These are phyloP conservation scores for Siderastrea radians DNA, from an alignment of 92 coral and sea anemone genomes.

Conservation along the genomic window DNA sequence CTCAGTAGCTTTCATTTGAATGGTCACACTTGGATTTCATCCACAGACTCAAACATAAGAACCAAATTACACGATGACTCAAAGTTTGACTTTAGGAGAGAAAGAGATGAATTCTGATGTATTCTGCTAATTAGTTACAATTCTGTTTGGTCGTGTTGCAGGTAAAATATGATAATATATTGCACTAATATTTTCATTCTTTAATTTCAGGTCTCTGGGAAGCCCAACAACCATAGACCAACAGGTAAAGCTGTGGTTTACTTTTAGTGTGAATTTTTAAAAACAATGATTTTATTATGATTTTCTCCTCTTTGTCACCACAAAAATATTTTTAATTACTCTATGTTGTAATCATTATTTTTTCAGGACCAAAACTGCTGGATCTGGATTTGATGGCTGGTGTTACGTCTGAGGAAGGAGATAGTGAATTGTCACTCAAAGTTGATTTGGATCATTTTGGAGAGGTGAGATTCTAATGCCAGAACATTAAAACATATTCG, in stretches of 20 bases:
- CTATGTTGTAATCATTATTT: background rate
- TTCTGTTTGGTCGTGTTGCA: no score
- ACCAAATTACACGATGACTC: no score
- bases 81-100: no score
- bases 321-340: no score
- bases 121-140: background rate
- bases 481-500: no score
- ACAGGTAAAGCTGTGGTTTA: constrained; percentile 15
- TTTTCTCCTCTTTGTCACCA: background rate
- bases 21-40: no score
- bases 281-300: background rate
- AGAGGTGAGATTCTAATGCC: constrained; percentile 53
- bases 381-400: constrained; percentile 77
- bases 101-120: no score
- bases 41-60: no score
- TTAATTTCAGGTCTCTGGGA: constrained; percentile 27
- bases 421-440: constrained; percentile 75
- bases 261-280: background rate
- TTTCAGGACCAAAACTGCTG: constrained; percentile 73
- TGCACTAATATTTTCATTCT: background rate
- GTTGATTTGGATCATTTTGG: constrained; percentile 88
- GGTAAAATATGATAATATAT: background rate
- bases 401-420: constrained; percentile 37
- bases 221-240: background rate
- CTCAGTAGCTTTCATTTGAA: no score